These are phyloP conservation scores for Mercenaria mercenaria DNA, from an alignment of 1,140 invertebrate genomes.

Conservation along the genomic window DNA sequence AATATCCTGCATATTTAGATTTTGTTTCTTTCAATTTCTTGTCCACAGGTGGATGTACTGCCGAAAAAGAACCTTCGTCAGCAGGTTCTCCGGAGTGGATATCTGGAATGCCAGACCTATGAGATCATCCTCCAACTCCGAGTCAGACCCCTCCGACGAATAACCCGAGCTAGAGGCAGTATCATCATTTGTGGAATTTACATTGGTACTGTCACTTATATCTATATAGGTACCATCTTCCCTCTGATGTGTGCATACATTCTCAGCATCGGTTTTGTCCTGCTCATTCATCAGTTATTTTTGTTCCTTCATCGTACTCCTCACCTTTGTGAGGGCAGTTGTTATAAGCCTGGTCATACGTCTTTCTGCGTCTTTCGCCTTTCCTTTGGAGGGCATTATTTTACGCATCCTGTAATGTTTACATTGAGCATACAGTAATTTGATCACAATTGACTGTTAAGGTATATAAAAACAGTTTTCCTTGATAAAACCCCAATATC, in stretches of 20 bases:
- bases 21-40: background rate
- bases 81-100: background rate
- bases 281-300: background rate
- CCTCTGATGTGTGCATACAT: too few relatives aligned
- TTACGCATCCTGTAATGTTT: background rate
- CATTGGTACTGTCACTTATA: background rate
- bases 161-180: background rate
- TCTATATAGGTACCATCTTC: too few relatives aligned
- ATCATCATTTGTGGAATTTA: background rate
- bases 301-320: background rate
- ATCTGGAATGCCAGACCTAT: background rate
- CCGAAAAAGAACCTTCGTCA: slow-evolving; percentile 4
- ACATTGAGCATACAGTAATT: background rate
- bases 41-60: background rate
- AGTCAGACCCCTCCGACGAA: background rate
- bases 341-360: background rate
- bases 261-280: too few relatives aligned
- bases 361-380: background rate
- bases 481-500: too few relatives aligned
- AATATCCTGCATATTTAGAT: background rate
- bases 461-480: too few relatives aligned
- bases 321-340: background rate
- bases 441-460: background rate
- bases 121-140: background rate
- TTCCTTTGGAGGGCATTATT: background rate